Evolutionary conservation across 2,113 vertebrate species (phyloP), one percentile per base, ranked within the genome.

Genomic region (Murina feae): DNA sequence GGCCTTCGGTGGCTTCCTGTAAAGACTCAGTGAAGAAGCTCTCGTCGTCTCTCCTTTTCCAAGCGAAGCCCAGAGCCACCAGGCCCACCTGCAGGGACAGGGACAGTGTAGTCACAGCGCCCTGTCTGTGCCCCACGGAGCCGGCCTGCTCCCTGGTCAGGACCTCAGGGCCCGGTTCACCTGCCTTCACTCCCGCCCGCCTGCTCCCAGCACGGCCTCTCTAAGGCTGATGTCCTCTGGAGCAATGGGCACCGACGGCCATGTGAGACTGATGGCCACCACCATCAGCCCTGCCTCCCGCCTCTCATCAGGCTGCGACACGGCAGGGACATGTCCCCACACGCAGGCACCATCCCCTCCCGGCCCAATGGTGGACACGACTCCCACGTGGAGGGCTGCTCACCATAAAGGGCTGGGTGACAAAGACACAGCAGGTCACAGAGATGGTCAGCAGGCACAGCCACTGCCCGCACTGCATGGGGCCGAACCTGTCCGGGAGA

Each of bases 351-450:
- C 0, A 0, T 2, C 32, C 44, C 39, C 11, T 3, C 9, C n/a
- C 7, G 0, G 8, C 68, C 4, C 6, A 1, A 1, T 25, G 30
- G 4, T 0, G 6, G 51, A 28, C 23, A 4, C 9, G 21, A 23
- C 39, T 30, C 25, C 0, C 2, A 28, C 2, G 4, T 1, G 6
- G 20, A 32, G 3, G 6, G 10, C 2, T 42, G 78, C 96, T 97
- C 96, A 98, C 99, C 98, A 98, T 53, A 1, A 97, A 90, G 23
- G 99, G 99, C 91, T 99, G 99, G 81, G 98, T 96, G 96, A 98
- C 21, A 85, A 99, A 98, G 69, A 96, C 93, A 47, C 98, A 99
- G 94, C 85, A 97, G 25, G 98, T 28, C 68, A 99, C 85, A 1
- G 98, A 98, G 95, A 98, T 96, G 30, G 97, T 96, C 35, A 99